Conservation (phyloP, 2,113 vertebrate genomes). For the Cervus canadensis region DNA sequence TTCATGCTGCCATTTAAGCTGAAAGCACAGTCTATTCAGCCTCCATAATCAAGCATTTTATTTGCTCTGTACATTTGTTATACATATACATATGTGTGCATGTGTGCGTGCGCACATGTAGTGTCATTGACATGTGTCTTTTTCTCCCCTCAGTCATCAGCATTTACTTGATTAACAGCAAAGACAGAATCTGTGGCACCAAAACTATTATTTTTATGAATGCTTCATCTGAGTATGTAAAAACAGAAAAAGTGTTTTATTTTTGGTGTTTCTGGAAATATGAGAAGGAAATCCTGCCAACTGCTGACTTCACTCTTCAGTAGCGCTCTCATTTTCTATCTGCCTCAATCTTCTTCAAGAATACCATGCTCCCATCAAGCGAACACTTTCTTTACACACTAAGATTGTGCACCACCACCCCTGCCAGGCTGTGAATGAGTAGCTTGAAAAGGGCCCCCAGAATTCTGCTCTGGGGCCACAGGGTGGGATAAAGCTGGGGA, state of each 20-base stretch:
- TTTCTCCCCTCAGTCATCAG: not conserved
- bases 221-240: not conserved
- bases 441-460: not conserved
- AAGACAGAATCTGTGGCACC: not conserved
- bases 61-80: not conserved
- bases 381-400: not conserved
- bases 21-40: not conserved
- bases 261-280: not conserved
- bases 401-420: not conserved
- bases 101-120: rapidly evolving
- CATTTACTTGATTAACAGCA: not conserved
- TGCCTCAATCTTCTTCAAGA: not conserved
- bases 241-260: not conserved
- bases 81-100: not conserved
- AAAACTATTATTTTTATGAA: not conserved
- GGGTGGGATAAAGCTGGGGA: not conserved
- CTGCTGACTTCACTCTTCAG: not conserved
- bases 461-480: not conserved
- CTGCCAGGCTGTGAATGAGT: not conserved
- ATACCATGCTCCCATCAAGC: not conserved
- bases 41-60: not conserved
- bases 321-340: not conserved
- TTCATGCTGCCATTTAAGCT: not conserved
- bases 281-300: not conserved
- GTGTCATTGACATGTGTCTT: not conserved